phyloP scores from a whole-genome alignment of 2,113 vertebrate species.

The Lasiurus borealis region DNA sequence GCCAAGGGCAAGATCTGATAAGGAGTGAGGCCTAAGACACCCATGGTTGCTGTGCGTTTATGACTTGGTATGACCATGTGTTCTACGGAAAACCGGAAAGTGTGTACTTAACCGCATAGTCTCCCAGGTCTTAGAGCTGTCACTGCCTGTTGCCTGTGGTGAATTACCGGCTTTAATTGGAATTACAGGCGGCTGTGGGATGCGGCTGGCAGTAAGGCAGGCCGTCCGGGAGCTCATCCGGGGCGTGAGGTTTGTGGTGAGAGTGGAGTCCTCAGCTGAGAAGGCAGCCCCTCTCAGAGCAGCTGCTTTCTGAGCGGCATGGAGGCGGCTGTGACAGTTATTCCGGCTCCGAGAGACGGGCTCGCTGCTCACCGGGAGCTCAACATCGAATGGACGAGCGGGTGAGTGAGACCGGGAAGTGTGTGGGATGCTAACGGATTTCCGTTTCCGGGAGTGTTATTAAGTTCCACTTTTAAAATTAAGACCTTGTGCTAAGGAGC shows the following conservation, averaged over 20 bases:
- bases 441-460: background rate
- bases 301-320: background rate
- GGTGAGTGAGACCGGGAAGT: background rate
- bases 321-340: conserved; percentile 32
- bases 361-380: background rate
- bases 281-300: background rate
- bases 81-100: conserved; percentile 12
- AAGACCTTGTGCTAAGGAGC: background rate
- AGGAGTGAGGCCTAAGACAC: background rate
- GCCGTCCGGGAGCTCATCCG: background rate
- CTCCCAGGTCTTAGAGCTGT: conserved; percentile 8
- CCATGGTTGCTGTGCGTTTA: background rate
- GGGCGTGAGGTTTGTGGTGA: background rate
- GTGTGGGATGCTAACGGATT: conserved; percentile 5
- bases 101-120: background rate
- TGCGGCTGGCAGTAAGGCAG: background rate
- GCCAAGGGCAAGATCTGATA: background rate
- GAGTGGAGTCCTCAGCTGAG: background rate
- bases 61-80: background rate
- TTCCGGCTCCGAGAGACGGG: background rate
- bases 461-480: background rate
- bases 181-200: background rate
- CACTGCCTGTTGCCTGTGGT: no score
- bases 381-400: background rate
- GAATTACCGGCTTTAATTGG: conserved; percentile 43